phyloP scores from a whole-genome alignment of 2,113 vertebrate genomes.

The Uria aalge region DNA sequence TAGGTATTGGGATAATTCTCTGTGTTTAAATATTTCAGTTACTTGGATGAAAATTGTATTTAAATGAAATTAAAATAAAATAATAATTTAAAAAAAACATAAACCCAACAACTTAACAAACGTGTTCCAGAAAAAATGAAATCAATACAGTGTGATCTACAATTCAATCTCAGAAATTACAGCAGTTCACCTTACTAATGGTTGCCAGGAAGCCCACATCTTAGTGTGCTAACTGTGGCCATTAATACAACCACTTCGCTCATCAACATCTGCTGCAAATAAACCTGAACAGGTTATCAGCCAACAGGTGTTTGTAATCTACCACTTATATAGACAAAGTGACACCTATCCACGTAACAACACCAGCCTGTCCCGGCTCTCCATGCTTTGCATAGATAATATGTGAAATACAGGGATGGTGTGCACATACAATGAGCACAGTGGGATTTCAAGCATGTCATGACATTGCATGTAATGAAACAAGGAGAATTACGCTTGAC shows the following conservation, averaged over 20 bases:
- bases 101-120: background rate
- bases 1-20: background rate
- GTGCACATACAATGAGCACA: background rate
- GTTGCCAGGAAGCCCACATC: background rate
- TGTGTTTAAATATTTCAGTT: background rate
- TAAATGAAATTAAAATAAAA: constrained; percentile 6
- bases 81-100: background rate
- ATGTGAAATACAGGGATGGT: background rate
- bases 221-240: background rate
- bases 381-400: background rate
- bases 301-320: background rate
- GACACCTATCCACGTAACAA: background rate
- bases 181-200: background rate
- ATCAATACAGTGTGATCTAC: background rate
- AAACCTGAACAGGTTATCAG: background rate
- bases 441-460: background rate
- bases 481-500: background rate
- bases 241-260: background rate
- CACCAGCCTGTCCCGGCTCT: background rate
- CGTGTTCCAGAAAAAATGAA: background rate
- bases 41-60: background rate
- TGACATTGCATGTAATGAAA: background rate
- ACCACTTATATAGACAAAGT: background rate
- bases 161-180: background rate
- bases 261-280: background rate